Conservation (phyloP, 2,113 vertebrate genomes). For the Cyanocitta stelleri region DNA sequence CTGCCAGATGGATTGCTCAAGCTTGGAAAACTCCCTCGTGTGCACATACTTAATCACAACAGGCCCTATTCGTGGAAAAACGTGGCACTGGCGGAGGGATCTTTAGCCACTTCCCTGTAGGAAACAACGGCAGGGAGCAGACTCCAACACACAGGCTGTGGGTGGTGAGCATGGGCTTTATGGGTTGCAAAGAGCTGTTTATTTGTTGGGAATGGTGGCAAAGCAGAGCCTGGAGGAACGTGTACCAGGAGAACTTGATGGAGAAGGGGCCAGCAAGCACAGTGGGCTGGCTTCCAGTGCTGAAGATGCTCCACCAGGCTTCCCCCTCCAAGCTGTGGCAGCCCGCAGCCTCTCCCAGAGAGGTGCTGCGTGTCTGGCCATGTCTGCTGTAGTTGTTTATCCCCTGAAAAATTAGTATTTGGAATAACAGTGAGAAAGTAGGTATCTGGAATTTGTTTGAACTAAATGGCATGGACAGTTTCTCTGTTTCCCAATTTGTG, state of each 20-base stretch:
- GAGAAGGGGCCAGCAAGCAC: fast-evolving
- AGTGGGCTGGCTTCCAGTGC: fast-evolving
- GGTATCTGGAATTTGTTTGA: background rate
- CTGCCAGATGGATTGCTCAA: constrained; percentile 76
- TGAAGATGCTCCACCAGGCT: background rate
- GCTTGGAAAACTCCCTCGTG: constrained; percentile 57
- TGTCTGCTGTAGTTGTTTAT: background rate
- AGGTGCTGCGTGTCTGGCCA: fast-evolving
- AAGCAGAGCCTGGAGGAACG: fast-evolving
- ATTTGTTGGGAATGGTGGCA: background rate
- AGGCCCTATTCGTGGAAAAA: constrained; percentile 56
- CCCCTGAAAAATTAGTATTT: background rate
- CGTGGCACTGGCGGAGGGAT: background rate
- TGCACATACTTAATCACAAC: constrained; percentile 51
- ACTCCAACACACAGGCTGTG: fast-evolving
- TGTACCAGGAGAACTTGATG: background rate
- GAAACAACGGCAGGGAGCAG: background rate
- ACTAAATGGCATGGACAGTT: background rate
- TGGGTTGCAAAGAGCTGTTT: fast-evolving
- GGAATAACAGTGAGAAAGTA: background rate
- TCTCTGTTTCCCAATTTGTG: background rate
- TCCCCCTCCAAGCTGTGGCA: background rate
- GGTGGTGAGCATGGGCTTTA: background rate
- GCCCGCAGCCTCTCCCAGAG: background rate
- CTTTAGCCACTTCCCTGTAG: constrained; percentile 5